Base-by-base conservation (phyloP, 2,888 invertebrate genomes). In the Phengaris alcon region DNA sequence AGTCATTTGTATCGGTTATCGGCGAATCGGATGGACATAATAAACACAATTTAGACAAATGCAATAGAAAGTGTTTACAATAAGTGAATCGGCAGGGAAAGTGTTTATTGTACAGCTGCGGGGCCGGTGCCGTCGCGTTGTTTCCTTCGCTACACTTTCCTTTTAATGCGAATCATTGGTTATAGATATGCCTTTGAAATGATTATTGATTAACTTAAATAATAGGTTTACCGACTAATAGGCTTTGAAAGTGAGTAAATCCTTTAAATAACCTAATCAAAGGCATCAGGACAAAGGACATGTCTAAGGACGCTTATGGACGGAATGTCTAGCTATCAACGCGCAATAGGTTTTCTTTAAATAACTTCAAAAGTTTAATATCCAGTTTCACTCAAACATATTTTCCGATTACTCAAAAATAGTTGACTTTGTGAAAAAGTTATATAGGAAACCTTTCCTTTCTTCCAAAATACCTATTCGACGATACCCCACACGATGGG, bases 41-140 rank as follows among this genome's bases (percentile, higher is more conserved):
- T 54, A 54, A 35, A 72, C 72, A 6, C 51, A 59, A 74, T 74
- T 72, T 72, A 59, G 72, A 72, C 72, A 54, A 72, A 54, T 72
- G 72, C 84, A 81, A 85, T 85, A 82, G 82, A 83, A 83, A 83
- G 82, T 80, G 73, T 75, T 75, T 77, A 76, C 77, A 77, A 76
- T 74, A 82, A 80, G 83, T 80, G 82, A 82, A 82, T 83, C 81
- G 76, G 75, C 76, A 52, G 80, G 87, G 87, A 88, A 88, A 88
- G 88, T 82, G 68, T 73, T 80, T 76, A 76, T 79, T 74, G 74
- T 74, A 51, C 59, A 59, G 64, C 68, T 46, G 54, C 68, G 57
- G 35, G 3, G 72, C 13, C 72, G 54, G 35, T 54, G 35, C 54
- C 52, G 54, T 72, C 54, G 52, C 52, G 72, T 72, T 72, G 35